Evolutionary conservation across 2,113 vertebrate genomes (phyloP), one percentile per base, ranked within the genome.

Genomic region (Hiodon alosoides): DNA sequence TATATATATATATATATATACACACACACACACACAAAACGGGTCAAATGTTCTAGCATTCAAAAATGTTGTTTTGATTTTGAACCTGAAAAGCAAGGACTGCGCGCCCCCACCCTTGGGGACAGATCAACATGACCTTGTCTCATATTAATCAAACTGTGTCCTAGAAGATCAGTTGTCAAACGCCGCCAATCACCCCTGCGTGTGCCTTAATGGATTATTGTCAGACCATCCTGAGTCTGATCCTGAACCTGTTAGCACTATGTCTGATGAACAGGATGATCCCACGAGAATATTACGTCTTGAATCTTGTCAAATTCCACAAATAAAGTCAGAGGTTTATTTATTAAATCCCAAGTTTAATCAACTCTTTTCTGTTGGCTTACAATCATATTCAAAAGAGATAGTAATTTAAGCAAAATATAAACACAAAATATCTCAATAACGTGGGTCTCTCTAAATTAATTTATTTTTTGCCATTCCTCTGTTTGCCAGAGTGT

Each of bases 221-320:
- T 31, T 54, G 31, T 53, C 48, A 66, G n/a, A 65, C 58, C 51
- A 74, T 53, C 72, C 10, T 7, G 70, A 64, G 47, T 70, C 54
- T 81, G 79, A 82, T 78, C 78, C 79, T 77, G 75, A 74, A 74
- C 47, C 2, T 64, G 66, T 69, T 55, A 72, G 31, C 53, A 54
- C 57, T 47, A n/a, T 47, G 57, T 70, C 52, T n/a, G 67, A 68
- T 17, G 78, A 78, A 79, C 76, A 85, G 72, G 47, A 78, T 75
- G 82, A 81, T 80, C 78, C 81, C 89, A 86, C 80, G 88, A 77
- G 78, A 89, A 86, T 7, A 90, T 90, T 88, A 90, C 78, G 85
- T 77, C 77, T 83, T 73, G 69, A 77, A 74, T 69, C 83, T 81
- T 81, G 77, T 79, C 85, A 87, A 81, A 87, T 81, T 81, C 79